These are phyloP conservation scores for Paralinhomoeus sp. DNA, from an alignment of 2,888 invertebrate genomes.

Conservation along the genomic window DNA sequence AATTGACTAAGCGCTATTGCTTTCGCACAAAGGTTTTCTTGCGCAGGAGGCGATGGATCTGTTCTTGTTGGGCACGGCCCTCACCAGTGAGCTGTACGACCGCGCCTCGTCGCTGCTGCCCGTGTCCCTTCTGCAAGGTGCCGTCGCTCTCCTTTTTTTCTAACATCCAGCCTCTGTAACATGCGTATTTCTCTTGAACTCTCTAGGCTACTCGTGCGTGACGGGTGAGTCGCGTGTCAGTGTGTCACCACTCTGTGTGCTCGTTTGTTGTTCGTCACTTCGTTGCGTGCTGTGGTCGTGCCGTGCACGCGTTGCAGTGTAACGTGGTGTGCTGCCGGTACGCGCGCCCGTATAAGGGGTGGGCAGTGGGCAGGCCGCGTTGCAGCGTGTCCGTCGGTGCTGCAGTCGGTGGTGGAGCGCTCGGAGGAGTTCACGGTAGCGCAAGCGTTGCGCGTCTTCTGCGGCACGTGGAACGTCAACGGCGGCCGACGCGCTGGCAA, in stretches of 20 bases:
- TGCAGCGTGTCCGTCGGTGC: constrained; percentile 50
- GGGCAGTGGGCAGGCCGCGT: constrained; percentile 10
- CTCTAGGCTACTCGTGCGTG: no score
- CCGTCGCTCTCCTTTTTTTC: not conserved
- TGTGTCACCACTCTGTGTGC: no score
- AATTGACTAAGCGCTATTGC: no score
- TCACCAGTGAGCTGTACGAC: constrained; percentile 73
- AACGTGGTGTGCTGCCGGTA: no score
- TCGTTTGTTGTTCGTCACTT: no score
- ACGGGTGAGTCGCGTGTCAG: no score
- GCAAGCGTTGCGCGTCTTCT: constrained; percentile 49
- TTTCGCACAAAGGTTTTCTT: no score
- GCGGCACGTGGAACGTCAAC: constrained; percentile 97
- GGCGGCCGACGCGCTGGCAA: constrained; percentile 95
- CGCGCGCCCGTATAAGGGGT: no score
- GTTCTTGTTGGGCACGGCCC: constrained; percentile 63
- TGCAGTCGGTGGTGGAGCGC: constrained; percentile 60
- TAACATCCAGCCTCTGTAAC: no score
- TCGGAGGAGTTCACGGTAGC: constrained; percentile 52
- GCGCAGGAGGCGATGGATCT: constrained; percentile 97
- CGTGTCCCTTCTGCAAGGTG: constrained; percentile 56
- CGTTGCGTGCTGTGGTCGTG: no score
- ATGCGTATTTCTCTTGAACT: no score
- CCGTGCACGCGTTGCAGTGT: no score
- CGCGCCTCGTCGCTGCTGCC: constrained; percentile 65